These are phyloP conservation scores for Chionomys nivalis DNA, from an alignment of 2,113 vertebrate species.

Conservation along the genomic window DNA sequence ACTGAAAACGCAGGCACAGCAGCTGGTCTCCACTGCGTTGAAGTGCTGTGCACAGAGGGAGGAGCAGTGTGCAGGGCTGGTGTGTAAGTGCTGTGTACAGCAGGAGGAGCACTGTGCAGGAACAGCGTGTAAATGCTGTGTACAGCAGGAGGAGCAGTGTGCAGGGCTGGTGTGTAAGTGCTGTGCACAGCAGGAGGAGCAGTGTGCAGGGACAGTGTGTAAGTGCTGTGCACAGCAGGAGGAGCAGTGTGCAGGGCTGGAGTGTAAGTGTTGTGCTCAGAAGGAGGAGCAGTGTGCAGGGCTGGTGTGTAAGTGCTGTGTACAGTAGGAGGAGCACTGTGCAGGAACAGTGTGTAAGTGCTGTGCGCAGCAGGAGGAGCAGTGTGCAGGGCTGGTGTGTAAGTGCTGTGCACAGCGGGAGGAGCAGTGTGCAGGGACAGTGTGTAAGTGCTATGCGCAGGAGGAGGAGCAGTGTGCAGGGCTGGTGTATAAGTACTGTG, in stretches of 20 bases:
- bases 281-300: no score
- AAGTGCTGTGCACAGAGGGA: slow-evolving; percentile 14
- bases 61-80: neutral
- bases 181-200: slow-evolving; percentile 41
- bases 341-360: neutral
- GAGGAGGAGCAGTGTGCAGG: slow-evolving; percentile 23
- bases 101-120: slow-evolving; percentile 23
- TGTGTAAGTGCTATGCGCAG: no score
- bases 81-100: no score
- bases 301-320: no score
- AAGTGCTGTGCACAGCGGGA: neutral
- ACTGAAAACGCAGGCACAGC: slow-evolving; percentile 57
- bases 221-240: no score
- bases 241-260: no score
- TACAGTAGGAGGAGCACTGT: slow-evolving; percentile 29
- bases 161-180: neutral
- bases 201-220: neutral
- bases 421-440: neutral
- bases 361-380: neutral
- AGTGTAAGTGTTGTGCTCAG: no score
- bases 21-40: slow-evolving; percentile 70
- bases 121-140: neutral
- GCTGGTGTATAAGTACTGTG: neutral
- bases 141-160: slow-evolving; percentile 21
- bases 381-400: neutral